phyloP scores from a whole-genome alignment of 2,888 invertebrate genomes.

The Tinea trinotella region DNA sequence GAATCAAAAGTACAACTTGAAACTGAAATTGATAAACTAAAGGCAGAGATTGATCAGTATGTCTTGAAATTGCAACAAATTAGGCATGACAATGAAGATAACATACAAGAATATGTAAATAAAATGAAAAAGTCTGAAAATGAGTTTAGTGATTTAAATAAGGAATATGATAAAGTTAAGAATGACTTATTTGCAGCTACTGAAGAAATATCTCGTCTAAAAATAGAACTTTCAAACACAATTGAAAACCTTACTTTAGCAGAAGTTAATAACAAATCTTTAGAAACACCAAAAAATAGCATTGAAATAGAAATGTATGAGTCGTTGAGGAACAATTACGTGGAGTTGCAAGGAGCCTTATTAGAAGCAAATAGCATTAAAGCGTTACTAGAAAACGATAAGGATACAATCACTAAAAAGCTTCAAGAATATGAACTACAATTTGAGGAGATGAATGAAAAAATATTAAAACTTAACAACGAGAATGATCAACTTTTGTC shows the following conservation, averaged over 20 bases:
- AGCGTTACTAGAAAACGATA: conserved; percentile 37
- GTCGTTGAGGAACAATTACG: conserved; percentile 24
- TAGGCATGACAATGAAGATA: not conserved
- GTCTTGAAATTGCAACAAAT: not conserved
- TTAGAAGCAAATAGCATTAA: conserved; percentile 55
- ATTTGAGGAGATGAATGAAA: conserved; percentile 42
- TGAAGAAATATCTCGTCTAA: not conserved
- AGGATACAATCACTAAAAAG: conserved; percentile 32
- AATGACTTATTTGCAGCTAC: not conserved
- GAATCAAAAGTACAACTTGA: conserved; percentile 25
- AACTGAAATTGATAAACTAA: conserved; percentile 1
- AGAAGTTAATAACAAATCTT: not conserved
- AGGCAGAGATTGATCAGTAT: not conserved
- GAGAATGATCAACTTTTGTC: conserved; percentile 60
- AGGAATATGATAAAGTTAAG: not conserved
- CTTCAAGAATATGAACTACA: conserved; percentile 32
- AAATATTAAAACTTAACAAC: conserved; percentile 47
- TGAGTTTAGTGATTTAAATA: not conserved
- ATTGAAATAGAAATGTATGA: not conserved
- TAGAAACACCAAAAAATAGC: not conserved
- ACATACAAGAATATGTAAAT: not conserved
- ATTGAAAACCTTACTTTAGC: not conserved
- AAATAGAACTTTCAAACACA: not conserved
- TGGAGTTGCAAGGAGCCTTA: conserved; percentile 36
- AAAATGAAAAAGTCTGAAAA: not conserved